Base-by-base conservation (phyloP, 2,888 invertebrate species). In the Acronicta aceris region DNA sequence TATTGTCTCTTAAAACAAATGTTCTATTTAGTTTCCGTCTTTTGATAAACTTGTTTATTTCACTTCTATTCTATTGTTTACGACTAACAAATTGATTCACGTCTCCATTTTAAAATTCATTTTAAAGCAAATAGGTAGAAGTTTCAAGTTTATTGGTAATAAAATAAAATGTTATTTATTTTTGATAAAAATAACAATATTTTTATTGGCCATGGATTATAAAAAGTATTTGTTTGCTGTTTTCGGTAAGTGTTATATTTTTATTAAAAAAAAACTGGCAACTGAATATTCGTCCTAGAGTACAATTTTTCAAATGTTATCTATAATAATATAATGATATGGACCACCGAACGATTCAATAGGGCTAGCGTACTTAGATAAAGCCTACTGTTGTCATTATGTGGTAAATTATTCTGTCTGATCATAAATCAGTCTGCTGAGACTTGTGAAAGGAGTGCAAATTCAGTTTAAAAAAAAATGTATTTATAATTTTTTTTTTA, bases 161-260 rank as follows among this genome's bases (percentile, higher is more conserved):
- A 58, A 65, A 70, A 49, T 10, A 42, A 57, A 61, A 55, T 61
- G 52, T 54, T 54, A 54, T 64, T 58, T 63, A 27, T 57, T 63
- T 65, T 54, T 15, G 27, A 42, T 53, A 49, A 61, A 58, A 52
- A 47, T 21, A 9, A 54, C 36, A 57, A 59, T 70, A n/a, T n/a
- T n/a, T 65, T 51, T 52, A 56, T 52, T 64, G 42, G 46, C 47
- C 45, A 77, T 77, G 77, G 47, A 60, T 67, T 71, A 41, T 53
- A 58, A 42, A 52, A 75, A 61, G 33, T 55, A 45, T 67, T 65
- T 59, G 40, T 40, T 77, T 52, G 47, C 61, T 46, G 46, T 77
- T 65, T 69, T 73, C 15, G 74, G 83, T 83, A 69, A 77, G 78
- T 21, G 38, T 16, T 58, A 21, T 57, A 15, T n/a, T 48, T 60